Conservation (phyloP, 2,113 vertebrate species). For the Noctilio leporinus region DNA sequence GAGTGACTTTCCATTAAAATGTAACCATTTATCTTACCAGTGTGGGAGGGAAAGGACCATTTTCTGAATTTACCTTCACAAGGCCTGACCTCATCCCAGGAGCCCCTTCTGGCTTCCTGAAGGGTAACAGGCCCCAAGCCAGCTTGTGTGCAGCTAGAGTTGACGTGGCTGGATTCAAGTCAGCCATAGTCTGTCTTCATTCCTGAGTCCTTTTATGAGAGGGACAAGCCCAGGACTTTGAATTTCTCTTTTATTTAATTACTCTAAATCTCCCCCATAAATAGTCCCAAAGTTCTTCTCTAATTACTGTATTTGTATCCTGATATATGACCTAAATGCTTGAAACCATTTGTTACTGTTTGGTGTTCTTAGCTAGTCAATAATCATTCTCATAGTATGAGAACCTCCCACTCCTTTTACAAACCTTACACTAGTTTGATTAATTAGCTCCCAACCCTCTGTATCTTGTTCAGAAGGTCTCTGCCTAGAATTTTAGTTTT, state of each 20-base stretch:
- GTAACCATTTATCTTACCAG: background rate
- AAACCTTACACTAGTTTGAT: background rate
- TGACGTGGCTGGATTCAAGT: background rate
- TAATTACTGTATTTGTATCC: conserved; percentile 53
- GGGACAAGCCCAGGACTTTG: background rate
- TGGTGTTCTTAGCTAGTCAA: conserved; percentile 17
- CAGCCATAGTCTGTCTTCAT: background rate
- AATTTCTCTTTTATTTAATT: conserved; percentile 42
- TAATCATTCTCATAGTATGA: conserved; percentile 1
- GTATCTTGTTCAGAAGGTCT: background rate
- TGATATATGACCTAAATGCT: conserved; percentile 44
- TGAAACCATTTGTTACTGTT: conserved; percentile 25
- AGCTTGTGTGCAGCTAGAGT: background rate
- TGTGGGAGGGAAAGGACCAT: background rate
- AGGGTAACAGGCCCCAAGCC: background rate
- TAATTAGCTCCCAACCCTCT: background rate
- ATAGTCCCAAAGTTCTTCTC: background rate
- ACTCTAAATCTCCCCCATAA: background rate
- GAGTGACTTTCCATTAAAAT: conserved; percentile 12
- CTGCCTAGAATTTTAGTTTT: background rate
- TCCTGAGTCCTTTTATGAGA: background rate
- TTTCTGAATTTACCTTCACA: conserved; percentile 16
- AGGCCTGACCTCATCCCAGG: background rate
- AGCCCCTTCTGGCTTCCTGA: background rate
- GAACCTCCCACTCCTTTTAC: conserved; percentile 39